Conservation (phyloP, 2,113 vertebrate genomes). For the Cisticola juncidis region DNA sequence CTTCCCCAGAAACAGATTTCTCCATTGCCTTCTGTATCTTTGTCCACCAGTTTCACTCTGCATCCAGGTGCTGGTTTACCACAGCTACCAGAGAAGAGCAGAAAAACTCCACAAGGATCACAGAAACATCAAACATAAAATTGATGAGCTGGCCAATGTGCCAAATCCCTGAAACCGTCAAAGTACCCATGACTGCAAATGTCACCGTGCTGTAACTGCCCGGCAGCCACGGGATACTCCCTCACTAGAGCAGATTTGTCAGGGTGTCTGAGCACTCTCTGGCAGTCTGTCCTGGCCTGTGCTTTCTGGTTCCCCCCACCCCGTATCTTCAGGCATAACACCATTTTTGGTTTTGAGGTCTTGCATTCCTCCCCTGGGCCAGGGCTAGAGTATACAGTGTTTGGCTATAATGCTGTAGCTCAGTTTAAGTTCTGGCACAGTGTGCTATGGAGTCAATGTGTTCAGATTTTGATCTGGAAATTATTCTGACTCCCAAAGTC, state of each 20-base stretch:
- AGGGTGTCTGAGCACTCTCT: background rate
- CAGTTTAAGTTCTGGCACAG: background rate
- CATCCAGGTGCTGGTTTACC: slow-evolving; percentile 85
- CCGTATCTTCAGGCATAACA: background rate
- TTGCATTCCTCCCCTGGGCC: background rate
- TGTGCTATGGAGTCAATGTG: rapidly evolving
- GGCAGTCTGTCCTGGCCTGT: background rate
- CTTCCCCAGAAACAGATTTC: slow-evolving; percentile 91
- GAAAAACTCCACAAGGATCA: background rate
- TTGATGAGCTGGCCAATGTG: background rate
- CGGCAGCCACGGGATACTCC: background rate
- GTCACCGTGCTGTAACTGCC: background rate
- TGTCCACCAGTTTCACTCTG: slow-evolving; percentile 76
- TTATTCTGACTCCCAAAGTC: background rate
- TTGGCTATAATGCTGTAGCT: background rate
- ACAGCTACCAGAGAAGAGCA: slow-evolving; percentile 67
- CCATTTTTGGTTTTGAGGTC: background rate
- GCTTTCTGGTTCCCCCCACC: background rate
- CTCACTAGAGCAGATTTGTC: background rate
- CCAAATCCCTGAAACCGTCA: background rate
- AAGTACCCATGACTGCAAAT: background rate
- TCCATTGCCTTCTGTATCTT: slow-evolving; percentile 77
- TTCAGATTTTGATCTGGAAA: background rate
- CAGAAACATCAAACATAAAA: background rate
- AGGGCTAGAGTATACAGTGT: background rate